These are phyloP conservation scores for Coracopsis vasa DNA, from an alignment of 2,113 vertebrate species.

Conservation along the genomic window DNA sequence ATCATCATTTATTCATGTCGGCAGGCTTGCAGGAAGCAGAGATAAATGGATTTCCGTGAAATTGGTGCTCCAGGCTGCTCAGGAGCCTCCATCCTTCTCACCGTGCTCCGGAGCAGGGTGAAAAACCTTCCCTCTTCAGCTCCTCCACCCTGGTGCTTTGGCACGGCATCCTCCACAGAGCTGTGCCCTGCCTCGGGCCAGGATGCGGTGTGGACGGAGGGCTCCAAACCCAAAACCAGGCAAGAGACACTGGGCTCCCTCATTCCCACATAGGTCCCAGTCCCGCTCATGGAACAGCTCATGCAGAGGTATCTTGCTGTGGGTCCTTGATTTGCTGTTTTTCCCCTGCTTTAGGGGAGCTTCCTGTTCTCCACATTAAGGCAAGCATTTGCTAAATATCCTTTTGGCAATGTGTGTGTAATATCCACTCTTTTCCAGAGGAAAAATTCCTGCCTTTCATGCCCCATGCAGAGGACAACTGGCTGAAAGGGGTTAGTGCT, in stretches of 20 bases:
- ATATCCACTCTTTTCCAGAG: background rate
- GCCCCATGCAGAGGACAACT: rapidly evolving
- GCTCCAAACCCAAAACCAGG: background rate
- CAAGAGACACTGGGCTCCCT: background rate
- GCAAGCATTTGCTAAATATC: background rate
- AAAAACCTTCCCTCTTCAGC: background rate
- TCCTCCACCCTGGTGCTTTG: background rate
- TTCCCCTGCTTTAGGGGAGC: background rate
- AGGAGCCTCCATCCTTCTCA: constrained; percentile 44
- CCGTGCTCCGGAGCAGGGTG: background rate
- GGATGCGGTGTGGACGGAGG: rapidly evolving
- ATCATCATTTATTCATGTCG: constrained; percentile 70
- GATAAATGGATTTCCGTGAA: constrained; percentile 63
- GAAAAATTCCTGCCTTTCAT: background rate
- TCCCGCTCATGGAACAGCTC: background rate
- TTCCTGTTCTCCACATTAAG: background rate
- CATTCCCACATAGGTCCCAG: rapidly evolving
- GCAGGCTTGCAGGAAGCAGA: constrained; percentile 59
- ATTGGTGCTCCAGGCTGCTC: constrained; percentile 54
- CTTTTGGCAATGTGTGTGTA: rapidly evolving
- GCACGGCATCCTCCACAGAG: background rate
- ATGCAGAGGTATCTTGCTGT: background rate
- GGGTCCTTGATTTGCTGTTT: background rate
- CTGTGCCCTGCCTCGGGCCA: background rate
- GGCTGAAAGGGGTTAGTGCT: background rate